phyloP scores from a whole-genome alignment of 2,888 invertebrate genomes.

The Chaetoderma sp. region DNA sequence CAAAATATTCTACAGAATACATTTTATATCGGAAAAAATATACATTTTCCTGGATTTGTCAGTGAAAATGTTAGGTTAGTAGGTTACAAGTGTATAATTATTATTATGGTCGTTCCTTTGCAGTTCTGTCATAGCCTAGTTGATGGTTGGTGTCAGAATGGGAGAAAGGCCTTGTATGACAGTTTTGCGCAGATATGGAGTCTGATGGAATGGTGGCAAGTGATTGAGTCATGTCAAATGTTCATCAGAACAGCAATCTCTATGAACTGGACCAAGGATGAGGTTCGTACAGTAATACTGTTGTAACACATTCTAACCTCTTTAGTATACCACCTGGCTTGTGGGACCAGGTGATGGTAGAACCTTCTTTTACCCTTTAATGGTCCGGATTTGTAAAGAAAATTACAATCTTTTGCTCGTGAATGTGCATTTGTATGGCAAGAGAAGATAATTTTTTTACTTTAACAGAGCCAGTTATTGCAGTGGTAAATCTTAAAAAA shows the following conservation, averaged over 20 bases:
- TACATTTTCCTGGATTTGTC: too few species aligned
- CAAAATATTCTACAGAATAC: too few species aligned
- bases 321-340: too few species aligned
- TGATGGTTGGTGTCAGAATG: slow-evolving; percentile 47
- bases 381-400: too few species aligned
- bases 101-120: too few species aligned
- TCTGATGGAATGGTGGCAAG: slow-evolving; percentile 56
- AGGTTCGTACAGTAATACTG: slow-evolving; percentile 35
- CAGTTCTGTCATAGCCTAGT: slow-evolving; percentile 52
- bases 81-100: too few species aligned
- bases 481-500: too few species aligned
- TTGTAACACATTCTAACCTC: too few species aligned
- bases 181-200: slow-evolving; percentile 46
- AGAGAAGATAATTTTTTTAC: slow-evolving; percentile 1
- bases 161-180: slow-evolving; percentile 37
- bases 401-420: neutral
- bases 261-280: slow-evolving; percentile 51
- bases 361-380: too few species aligned
- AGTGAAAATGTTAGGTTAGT: too few species aligned
- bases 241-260: slow-evolving; percentile 46
- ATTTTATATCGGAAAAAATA: too few species aligned
- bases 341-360: too few species aligned
- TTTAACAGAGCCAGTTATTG: neutral
- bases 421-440: neutral
- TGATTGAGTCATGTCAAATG: slow-evolving; percentile 40